Evolutionary conservation across 2,797 vertebrate genomes (phyloP).

Genomic region (Philypnodon macrostomus): DNA sequence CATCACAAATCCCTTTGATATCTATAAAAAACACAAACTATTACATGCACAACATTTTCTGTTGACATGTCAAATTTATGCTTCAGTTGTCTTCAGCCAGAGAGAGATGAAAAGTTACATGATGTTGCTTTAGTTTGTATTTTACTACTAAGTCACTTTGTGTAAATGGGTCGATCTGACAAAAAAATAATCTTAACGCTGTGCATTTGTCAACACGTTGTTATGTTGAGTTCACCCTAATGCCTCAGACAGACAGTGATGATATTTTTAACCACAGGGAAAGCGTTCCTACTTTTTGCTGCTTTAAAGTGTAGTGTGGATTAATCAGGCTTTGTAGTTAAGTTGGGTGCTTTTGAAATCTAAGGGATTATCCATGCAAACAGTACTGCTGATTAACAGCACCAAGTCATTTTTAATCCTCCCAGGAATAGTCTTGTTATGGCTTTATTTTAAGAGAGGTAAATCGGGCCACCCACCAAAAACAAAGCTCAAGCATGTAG

Average conservation of each 20-base stretch:
- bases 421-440: constrained; percentile 40
- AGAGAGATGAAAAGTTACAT: too few relatives aligned
- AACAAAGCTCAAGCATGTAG: constrained; percentile 9
- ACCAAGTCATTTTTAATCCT: constrained; percentile 44
- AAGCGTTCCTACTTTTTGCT: constrained; percentile 12
- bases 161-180: not conserved
- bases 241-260: constrained; percentile 21
- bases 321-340: constrained; percentile 61
- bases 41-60: too few relatives aligned
- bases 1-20: too few relatives aligned
- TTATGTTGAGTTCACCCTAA: constrained; percentile 30
- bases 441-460: constrained; percentile 36
- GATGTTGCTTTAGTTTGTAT: too few relatives aligned
- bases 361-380: constrained; percentile 65
- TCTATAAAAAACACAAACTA: too few relatives aligned
- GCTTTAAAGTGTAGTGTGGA: constrained; percentile 42
- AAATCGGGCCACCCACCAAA: constrained; percentile 8
- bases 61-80: too few relatives aligned
- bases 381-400: constrained; percentile 52
- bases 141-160: not conserved
- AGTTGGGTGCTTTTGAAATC: constrained; percentile 59
- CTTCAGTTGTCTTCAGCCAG: too few relatives aligned
- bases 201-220: not conserved
- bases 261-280: constrained; percentile 38
- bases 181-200: not conserved